phyloP scores from a whole-genome alignment of 2,113 vertebrate species.

The human (Homo sapiens) region DNA sequence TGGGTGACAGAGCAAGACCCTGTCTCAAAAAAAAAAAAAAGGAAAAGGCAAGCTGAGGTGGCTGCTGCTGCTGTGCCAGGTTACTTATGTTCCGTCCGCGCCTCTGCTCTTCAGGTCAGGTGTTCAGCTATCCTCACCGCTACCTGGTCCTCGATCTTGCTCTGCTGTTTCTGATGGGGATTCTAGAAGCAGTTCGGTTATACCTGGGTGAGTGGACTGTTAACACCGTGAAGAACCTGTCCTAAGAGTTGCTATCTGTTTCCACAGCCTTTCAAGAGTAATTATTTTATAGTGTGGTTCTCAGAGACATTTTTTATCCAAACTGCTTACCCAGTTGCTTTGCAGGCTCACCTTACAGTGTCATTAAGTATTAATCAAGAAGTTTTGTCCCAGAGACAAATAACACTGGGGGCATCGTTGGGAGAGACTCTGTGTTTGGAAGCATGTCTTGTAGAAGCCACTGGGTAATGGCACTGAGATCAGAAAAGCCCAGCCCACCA shows the following conservation, averaged over 20 bases:
- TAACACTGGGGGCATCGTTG: fast-evolving
- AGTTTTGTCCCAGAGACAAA: background rate
- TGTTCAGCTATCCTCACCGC: slow-evolving; percentile 86
- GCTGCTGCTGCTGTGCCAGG: background rate
- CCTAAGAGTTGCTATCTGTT: background rate
- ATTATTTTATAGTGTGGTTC: background rate
- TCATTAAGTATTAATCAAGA: background rate
- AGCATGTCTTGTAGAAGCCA: fast-evolving
- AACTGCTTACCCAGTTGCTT: background rate
- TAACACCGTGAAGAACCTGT: background rate
- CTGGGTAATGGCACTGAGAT: background rate
- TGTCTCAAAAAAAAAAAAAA: no score
- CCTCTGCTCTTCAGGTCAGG: slow-evolving; percentile 82
- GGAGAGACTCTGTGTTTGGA: background rate
- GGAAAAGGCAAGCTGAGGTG: fast-evolving
- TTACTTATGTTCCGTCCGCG: background rate
- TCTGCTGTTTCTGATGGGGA: slow-evolving; percentile 86
- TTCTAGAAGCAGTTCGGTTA: slow-evolving; percentile 83
- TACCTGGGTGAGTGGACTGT: slow-evolving; percentile 84
- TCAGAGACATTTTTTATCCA: background rate
- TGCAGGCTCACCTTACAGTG: background rate
- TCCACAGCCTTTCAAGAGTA: background rate
- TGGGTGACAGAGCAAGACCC: no score
- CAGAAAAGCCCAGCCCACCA: background rate
- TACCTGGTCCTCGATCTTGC: slow-evolving; percentile 84